Conservation (phyloP, 2,888 invertebrate genomes). For the Thymelicus acteon region DNA sequence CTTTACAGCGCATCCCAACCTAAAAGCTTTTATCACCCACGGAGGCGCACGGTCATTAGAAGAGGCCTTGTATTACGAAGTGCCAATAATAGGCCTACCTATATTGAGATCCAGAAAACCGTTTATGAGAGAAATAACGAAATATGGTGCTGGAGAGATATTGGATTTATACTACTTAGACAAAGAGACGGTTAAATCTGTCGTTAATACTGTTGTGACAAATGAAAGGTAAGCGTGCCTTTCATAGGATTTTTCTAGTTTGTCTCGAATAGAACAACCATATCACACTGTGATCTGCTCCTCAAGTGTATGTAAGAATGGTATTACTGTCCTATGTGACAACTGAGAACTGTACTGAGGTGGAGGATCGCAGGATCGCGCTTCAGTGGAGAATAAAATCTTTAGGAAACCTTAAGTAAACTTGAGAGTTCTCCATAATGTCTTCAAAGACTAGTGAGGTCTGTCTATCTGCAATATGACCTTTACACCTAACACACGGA, state of each 20-base stretch:
- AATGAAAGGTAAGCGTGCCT: constrained; percentile 58
- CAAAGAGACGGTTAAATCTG: constrained; percentile 62
- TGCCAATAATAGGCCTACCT: constrained; percentile 74
- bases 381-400: no score
- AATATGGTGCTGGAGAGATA: constrained; percentile 68
- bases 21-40: constrained; percentile 74
- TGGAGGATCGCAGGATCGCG: no score
- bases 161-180: constrained; percentile 68
- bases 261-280: no score
- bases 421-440: no score
- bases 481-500: no score
- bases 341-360: no score
- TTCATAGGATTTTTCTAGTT: neutral
- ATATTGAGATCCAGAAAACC: constrained; percentile 64
- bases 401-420: no score
- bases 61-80: constrained; percentile 74
- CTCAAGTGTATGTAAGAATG: no score
- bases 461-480: no score
- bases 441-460: no score
- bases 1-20: constrained; percentile 70
- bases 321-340: no score
- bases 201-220: constrained; percentile 56
- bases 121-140: constrained; percentile 69
- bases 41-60: constrained; percentile 77
- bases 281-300: no score